Evolutionary conservation across 2,113 vertebrate species (phyloP), one percentile per base, ranked within the genome.

Genomic region (Oryzias javanicus): DNA sequence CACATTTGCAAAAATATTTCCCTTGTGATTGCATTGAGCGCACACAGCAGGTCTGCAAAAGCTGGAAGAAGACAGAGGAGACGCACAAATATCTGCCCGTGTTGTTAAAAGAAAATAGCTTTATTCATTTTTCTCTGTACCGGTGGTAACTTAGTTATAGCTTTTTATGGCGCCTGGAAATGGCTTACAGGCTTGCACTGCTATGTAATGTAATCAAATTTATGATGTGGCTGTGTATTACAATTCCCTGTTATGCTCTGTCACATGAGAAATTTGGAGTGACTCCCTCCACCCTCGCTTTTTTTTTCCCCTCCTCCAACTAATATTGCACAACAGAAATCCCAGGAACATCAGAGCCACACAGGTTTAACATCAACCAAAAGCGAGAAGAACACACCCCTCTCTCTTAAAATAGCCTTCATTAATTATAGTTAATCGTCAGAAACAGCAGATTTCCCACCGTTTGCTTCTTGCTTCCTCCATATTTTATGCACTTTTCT

Each of bases 121-220:
- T 89, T 81, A 89, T 89, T 88, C 82, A 81, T 89, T 83, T 82
- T 86, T 85, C 81, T 82, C 75, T 81, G 65, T 81, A 73, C 67
- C 79, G 64, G 72, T 78, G 79, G 74, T 88, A 91, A 90, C 83
- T 84, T 84, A 74, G 80, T 89, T 90, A 86, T 81, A 58, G 83
- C 71, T 76, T 82, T 90, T 89, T 86, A 87, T 80, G 77, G 72
- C 79, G 78, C 79, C 70, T 79, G 81, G 72, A 83, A 85, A 89
- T 88, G 78, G 85, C 85, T 86, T 65, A 81, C 70, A 77, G 84
- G 80, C 82, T 83, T 50, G 74, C 79, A 74, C 64, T 70, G 73
- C 79, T 79, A 66, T 86, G 83, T 87, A 88, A 90, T 89, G 79
- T 88, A 87, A 91, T 89, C 85, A 85, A 76, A 87, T 87, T 70